Base-by-base conservation (phyloP, 2,888 invertebrate genomes). In the Bellardia pandia region DNA sequence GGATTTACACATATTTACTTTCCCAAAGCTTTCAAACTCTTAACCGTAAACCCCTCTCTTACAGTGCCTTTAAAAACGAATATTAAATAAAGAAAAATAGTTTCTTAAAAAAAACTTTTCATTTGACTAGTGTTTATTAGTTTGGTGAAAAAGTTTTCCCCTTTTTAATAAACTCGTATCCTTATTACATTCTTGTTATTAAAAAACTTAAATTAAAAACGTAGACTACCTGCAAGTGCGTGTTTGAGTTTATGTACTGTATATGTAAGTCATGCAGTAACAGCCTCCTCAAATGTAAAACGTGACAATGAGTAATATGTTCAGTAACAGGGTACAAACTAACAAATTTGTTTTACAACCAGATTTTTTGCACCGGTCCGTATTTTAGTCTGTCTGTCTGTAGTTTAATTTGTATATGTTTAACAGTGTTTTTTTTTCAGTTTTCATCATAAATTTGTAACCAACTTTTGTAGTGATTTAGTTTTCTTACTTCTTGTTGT, bases 401-500 rank as follows among this genome's bases (percentile, higher is more conserved):
- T 62, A 40, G n/a, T 56, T 30, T 68, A 74, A 76, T 83, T 74
- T 82, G 68, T 81, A 51, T 66, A 64, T 51, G 16, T 62, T 51
- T 23, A 62, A 7, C 68, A 74, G 40, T n/a, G 37, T 48, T 16
- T 82, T 42, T 82, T 42, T 45, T 68, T n/a, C 13, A 60, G 48
- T 71, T 80, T 79, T 75, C 37, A 75, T 64, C 77, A 62, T 69
- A 53, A 74, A 84, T 3, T 80, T 72, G 33, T 74, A 42, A 66
- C 8, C 37, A 72, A 58, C 11, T 56, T 66, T 58, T 71, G 64
- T 76, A 58, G 11, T 48, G 40, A 66, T 75, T 74, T 71, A 33
- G 23, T 11, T 53, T 5, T 6, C 45, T 45, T 45, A 1, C 9
- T 51, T 60, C 40, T 30, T 75, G 64, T 53, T 58, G 66, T 74